Base-by-base conservation (phyloP, 2,888 invertebrate species). In the Synergus itoensis region DNA sequence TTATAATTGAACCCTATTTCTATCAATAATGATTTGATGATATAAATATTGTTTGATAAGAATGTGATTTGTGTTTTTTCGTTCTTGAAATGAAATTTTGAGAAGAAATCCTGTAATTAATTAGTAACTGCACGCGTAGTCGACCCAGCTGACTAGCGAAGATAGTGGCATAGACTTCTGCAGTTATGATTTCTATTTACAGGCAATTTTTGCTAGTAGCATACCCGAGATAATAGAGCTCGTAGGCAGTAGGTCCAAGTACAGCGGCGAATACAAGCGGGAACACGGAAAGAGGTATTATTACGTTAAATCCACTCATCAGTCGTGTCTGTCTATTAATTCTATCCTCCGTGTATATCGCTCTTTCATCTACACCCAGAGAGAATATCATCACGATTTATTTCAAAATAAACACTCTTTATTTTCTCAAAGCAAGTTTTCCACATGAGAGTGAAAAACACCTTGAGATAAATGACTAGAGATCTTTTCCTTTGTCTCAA, bases 161-260 rank as follows among this genome's bases (percentile, higher is more conserved):
- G 77, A 67, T 78, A 80, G 78, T 73, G 69, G 82, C 80, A 80
- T 79, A 81, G 78, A 78, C 80, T 82, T 82, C 77, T 89, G 86
- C 86, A 88, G 87, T 87, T 88, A 86, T 88, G 85, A 85, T 93
- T 93, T 93, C 95, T 95, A 95, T 95, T 96, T 96, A 94, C 96
- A 98, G 98, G 99, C 99, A 95, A 98, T 99, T 96, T 99, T 99
- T 97, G 99, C 99, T 95, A 98, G 98, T 96, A 98, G 98, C 96
- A 98, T 99, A 94, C 99, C 99, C 94, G 99, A 99, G 96, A 99
- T 99, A 95, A 98, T 98, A 95, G 99, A 99, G 95, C 98, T 99
- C 95, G 97, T 99, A 95, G 98, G 99, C 94, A 97, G 97, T 95
- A 97, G 99, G 94, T 98, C 98, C 95, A 99, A 99, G 95, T 99